A percentile compares a stretch with the other conserved stretches of the same genome.
These are phyloP conservation scores for Dasysyrphus albostriatus DNA, from an alignment of 2,888 invertebrate species.

Conservation along the genomic window DNA sequence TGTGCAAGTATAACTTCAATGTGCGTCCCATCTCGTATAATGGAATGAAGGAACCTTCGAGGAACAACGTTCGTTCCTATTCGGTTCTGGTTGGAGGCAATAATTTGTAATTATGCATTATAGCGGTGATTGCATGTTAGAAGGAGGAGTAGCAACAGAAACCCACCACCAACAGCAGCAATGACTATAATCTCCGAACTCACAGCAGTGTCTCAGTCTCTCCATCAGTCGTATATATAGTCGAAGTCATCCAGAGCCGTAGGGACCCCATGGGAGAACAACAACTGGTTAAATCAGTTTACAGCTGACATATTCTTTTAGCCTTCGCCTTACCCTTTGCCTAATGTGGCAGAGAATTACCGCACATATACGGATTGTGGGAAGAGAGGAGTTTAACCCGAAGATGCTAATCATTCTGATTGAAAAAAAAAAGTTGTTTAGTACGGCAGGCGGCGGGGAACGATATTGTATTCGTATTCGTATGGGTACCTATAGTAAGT, in stretches of 20 bases:
- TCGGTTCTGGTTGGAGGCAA: constrained; percentile 69
- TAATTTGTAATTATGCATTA: constrained; percentile 74
- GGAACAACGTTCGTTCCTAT: background rate
- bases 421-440: constrained; percentile 44
- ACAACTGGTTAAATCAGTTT: constrained; percentile 29
- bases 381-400: background rate
- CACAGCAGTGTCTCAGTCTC: background rate
- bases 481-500: background rate
- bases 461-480: background rate
- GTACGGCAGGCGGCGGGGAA: background rate
- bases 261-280: constrained; percentile 3
- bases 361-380: background rate
- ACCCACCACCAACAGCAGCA: constrained; percentile 16
- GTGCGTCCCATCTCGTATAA: constrained; percentile 17
- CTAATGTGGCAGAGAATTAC: constrained; percentile 27
- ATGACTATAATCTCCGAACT: constrained; percentile 6
- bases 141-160: constrained; percentile 37
- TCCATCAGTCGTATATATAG: too few species aligned
- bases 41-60: constrained; percentile 3
- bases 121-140: constrained; percentile 73
- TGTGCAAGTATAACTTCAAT: constrained; percentile 44
- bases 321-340: constrained; percentile 16
- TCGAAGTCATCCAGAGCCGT: background rate
- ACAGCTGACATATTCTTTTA: constrained; percentile 55
- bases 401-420: constrained; percentile 63